phyloP scores from a whole-genome alignment of 1,140 invertebrate species.

The Delia radicum region DNA sequence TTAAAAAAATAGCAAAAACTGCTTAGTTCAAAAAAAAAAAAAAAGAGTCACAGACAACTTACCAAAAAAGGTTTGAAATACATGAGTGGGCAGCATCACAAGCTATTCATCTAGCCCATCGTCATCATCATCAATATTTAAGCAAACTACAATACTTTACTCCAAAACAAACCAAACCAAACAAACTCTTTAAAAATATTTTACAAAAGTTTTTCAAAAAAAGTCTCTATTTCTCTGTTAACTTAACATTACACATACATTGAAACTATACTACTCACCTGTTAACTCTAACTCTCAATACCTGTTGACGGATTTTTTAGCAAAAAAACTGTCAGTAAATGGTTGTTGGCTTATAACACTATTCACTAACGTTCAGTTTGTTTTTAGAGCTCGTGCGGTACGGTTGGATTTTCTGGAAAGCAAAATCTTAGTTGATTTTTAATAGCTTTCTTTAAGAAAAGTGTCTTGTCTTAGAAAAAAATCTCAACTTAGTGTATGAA shows the following conservation, averaged over 20 bases:
- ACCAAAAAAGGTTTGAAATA: not conserved
- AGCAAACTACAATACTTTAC: not conserved
- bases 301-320: not conserved
- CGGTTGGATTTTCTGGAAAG: conserved; percentile 44
- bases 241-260: not conserved
- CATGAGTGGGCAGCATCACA: not conserved
- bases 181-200: not conserved
- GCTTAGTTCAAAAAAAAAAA: not conserved
- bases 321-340: not conserved
- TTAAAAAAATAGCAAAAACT: not conserved
- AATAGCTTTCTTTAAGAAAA: conserved; percentile 8
- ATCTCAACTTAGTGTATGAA: conserved; percentile 14
- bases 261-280: not conserved
- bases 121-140: not conserved
- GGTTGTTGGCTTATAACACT: not conserved
- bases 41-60: not conserved
- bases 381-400: conserved; percentile 53
- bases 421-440: conserved; percentile 15
- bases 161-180: not conserved
- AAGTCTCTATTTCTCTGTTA: conserved; percentile 2
- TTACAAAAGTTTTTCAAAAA: not conserved
- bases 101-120: not conserved
- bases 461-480: not conserved
- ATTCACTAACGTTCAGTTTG: conserved; percentile 45
- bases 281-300: not conserved